These are phyloP conservation scores for Thecophora atra DNA, from an alignment of 2,888 invertebrate species.

Conservation along the genomic window DNA sequence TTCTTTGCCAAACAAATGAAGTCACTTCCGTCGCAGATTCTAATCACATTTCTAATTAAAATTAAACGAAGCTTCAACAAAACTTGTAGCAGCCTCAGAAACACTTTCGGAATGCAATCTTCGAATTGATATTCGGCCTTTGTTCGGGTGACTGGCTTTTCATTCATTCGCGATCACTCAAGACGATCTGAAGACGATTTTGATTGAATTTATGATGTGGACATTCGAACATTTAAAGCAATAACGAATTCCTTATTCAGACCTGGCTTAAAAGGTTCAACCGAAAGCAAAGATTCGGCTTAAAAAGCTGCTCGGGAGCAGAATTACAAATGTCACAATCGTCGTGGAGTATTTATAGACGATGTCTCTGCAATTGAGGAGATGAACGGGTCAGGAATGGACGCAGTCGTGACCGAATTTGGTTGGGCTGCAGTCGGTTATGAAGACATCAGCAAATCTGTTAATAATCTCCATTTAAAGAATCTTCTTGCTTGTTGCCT, in stretches of 20 bases:
- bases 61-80: no score
- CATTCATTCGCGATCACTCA: no score
- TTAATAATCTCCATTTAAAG: neutral
- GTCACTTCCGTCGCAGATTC: no score
- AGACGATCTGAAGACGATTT: no score
- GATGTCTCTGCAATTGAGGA: slow-evolving; percentile 59
- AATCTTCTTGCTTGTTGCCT: neutral
- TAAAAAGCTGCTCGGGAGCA: slow-evolving; percentile 18
- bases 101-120: no score
- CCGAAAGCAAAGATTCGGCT: slow-evolving; percentile 44
- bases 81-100: no score
- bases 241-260: slow-evolving; percentile 61
- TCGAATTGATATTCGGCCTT: no score
- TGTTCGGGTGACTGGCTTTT: no score
- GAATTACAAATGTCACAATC: slow-evolving; percentile 52
- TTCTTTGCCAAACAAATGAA: no score
- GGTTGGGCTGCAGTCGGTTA: slow-evolving; percentile 21
- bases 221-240: slow-evolving; percentile 37
- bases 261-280: no score
- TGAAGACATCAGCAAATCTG: slow-evolving; percentile 24
- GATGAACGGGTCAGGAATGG: slow-evolving; percentile 27
- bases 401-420: slow-evolving; percentile 10
- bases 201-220: no score
- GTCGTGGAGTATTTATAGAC: slow-evolving; percentile 61
- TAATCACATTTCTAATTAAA: no score